phyloP scores from a whole-genome alignment of 2,113 vertebrate species.

The Etheostoma cragini region DNA sequence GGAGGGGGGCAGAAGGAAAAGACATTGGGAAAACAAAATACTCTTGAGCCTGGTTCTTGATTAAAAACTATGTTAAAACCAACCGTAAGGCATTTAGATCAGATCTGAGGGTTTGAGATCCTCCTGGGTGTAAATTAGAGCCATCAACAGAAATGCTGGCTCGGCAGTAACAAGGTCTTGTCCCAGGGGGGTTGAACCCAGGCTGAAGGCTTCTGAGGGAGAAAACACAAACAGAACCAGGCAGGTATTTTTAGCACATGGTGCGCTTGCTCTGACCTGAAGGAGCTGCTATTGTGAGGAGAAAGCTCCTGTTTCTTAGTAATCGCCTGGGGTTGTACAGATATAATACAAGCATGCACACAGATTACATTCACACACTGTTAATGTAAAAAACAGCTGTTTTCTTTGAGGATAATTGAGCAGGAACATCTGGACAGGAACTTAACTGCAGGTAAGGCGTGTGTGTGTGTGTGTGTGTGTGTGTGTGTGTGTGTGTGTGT shows the following conservation, averaged over 20 bases:
- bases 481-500: not conserved
- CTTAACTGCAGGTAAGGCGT: not conserved
- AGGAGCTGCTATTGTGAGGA: constrained; percentile 8
- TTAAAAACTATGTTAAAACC: not conserved
- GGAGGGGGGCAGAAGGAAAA: not conserved
- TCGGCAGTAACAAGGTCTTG: constrained; percentile 9
- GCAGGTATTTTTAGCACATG: constrained; percentile 26
- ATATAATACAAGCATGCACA: constrained; percentile 20
- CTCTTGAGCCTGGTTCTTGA: constrained; percentile 7
- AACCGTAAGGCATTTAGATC: constrained; percentile 9
- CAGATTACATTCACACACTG: constrained; percentile 4
- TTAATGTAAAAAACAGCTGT: constrained; percentile 24
- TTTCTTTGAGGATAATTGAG: constrained; percentile 40
- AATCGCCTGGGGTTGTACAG: not conserved
- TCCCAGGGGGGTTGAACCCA: constrained; percentile 1
- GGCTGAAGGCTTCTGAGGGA: constrained; percentile 18
- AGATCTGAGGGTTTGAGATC: not conserved
- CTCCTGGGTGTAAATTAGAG: constrained; percentile 29
- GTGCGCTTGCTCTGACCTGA: constrained; percentile 15
- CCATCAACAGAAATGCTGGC: constrained; percentile 31
- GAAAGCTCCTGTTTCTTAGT: constrained; percentile 20
- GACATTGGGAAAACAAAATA: constrained; percentile 17
- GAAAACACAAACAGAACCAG: constrained; percentile 3
- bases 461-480: not conserved
- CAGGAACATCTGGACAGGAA: constrained; percentile 36